These are phyloP conservation scores for Thermophis baileyi DNA, from an alignment of 2,113 vertebrate species.

Conservation along the genomic window DNA sequence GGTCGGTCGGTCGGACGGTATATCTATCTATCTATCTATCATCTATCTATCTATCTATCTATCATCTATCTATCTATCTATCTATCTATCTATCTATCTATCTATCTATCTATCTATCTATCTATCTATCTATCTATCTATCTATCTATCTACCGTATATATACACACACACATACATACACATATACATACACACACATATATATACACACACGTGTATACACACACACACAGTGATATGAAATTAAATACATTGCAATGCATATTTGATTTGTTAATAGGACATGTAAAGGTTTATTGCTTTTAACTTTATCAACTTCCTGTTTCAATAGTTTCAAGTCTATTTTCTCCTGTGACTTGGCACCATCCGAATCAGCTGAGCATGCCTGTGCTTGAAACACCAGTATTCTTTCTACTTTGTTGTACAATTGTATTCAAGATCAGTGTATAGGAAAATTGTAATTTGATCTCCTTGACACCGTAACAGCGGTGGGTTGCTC, in stretches of 20 bases:
- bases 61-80: no score
- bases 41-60: no score
- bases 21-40: no score
- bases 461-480: neutral
- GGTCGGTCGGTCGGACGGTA: no score
- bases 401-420: neutral
- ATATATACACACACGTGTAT: accelerated
- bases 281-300: neutral
- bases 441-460: neutral
- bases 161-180: no score
- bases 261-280: neutral
- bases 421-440: neutral
- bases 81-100: no score
- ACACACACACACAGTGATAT: no score
- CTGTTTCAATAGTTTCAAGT: neutral
- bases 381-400: neutral
- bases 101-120: no score
- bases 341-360: neutral
- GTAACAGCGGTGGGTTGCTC: no score
- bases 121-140: no score
- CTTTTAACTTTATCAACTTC: neutral
- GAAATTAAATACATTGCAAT: neutral
- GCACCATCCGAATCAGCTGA: neutral
- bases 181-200: neutral
- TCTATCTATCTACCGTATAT: no score